Evolutionary conservation across 2,888 invertebrate genomes (phyloP), one percentile per base, ranked within the genome.

Genomic region (Syritta pipiens): DNA sequence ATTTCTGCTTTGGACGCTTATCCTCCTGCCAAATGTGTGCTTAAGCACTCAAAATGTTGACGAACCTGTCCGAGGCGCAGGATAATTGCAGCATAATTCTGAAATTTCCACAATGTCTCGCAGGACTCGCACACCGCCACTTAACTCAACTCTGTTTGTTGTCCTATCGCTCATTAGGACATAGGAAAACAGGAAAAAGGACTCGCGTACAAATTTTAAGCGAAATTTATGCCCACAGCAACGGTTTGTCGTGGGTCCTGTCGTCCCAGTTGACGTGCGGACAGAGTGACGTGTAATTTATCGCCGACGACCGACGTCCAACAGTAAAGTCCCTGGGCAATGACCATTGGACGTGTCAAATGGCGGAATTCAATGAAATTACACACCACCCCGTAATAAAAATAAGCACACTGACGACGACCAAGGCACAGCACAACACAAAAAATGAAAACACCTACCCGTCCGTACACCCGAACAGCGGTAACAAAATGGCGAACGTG

Each of bases 281-380:
- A n/a, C n/a, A n/a, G n/a, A n/a, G n/a, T n/a, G 53, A 9, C 48
- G 60, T 67, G 72, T 72, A 67, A 77, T 72, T 77, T 77, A 77
- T 77, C 42, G 65, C 51, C 49, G 20, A 24, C 20, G 7, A 30
- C 49, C 40, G n/a, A n/a, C n/a, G n/a, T n/a, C n/a, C n/a, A n/a
- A 57, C 59, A 46, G 53, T 51, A 59, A 59, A 71, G 63, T 65
- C 53, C 37, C 37, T 48, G 51, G 59, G 22, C 51, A 63, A 62
- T 51, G 60, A 32, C 5, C 63, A 59, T 28, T 71, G 53, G 42
- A 65, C 65, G 77, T 77, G 77, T 77, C 77, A 77, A 77, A 77
- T 67, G 59, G 20, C 28, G 40, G 46, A 42, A 55, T 72, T 69
- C 76, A 76, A 69, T 63, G 63, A 46, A 69, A 63, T 69, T 35